Conservation (phyloP, 2,797 vertebrate genomes). For the Miichthys miiuy region DNA sequence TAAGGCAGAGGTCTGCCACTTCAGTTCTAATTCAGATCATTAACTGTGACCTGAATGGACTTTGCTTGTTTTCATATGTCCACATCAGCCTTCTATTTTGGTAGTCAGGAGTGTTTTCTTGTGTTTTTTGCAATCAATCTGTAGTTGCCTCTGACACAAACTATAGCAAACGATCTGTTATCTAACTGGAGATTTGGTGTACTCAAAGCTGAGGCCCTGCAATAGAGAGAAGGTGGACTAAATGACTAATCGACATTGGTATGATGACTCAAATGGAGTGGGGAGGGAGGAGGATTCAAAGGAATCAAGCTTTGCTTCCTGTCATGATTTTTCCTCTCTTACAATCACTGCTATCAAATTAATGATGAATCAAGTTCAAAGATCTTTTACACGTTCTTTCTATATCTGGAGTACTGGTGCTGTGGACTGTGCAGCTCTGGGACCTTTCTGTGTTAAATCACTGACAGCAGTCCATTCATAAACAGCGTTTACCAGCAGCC, state of each 20-base stretch:
- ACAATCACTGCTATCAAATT: neutral
- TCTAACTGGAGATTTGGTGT: conserved; percentile 68
- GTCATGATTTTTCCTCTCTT: conserved; percentile 9
- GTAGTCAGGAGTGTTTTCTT: conserved; percentile 26
- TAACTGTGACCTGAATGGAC: conserved; percentile 3
- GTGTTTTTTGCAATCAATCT: conserved; percentile 31
- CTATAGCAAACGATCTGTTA: conserved; percentile 55
- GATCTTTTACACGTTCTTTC: neutral
- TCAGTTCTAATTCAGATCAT: neutral
- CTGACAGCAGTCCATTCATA: conserved; percentile 76
- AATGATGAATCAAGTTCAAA: neutral
- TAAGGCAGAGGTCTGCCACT: conserved; percentile 8
- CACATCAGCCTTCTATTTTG: conserved; percentile 1
- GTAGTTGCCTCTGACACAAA: conserved; percentile 34
- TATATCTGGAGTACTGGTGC: neutral
- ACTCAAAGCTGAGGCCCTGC: conserved; percentile 45
- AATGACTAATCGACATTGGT: conserved; percentile 69
- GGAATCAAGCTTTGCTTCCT: conserved; percentile 46
- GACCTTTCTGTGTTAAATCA: conserved; percentile 54
- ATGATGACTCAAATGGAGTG: conserved; percentile 70
- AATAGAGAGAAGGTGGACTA: conserved; percentile 57
- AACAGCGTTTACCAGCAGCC: conserved; percentile 76
- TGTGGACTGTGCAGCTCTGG: conserved; percentile 31
- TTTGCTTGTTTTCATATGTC: conserved; percentile 8
- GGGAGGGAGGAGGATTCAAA: neutral